Percentiles rank a stretch among this genome's conserved stretches.
Evolutionary conservation across 2,113 vertebrate genomes (phyloP).

Genomic region (Anolis carolinensis): DNA sequence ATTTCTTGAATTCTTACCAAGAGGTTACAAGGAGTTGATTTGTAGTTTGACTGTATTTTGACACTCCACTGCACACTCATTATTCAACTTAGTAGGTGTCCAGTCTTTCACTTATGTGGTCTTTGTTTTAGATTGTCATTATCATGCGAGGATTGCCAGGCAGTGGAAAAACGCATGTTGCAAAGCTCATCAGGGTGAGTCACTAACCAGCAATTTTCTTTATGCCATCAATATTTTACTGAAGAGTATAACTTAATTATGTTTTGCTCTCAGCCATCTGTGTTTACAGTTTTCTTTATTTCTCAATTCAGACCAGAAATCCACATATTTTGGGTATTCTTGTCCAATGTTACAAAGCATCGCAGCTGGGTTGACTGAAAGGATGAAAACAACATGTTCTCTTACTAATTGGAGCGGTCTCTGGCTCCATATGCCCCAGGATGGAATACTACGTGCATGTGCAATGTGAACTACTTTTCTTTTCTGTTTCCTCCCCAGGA

Average conservation of each 20-base stretch:
- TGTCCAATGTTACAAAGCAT: not conserved
- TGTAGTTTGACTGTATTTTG: too few species aligned
- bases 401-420: not conserved
- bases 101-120: not conserved
- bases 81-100: not conserved
- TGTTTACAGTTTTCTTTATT: not conserved
- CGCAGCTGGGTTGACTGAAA: not conserved
- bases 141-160: slow-evolving; percentile 98
- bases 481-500: slow-evolving; percentile 78
- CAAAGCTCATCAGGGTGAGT: slow-evolving; percentile 96
- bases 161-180: slow-evolving; percentile 98
- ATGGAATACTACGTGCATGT: slow-evolving; percentile 1
- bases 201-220: not conserved
- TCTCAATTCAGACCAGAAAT: not conserved
- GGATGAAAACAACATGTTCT: not conserved
- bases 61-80: not conserved
- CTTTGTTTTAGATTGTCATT: slow-evolving; percentile 91
- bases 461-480: not conserved
- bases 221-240: not conserved
- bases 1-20: not conserved
- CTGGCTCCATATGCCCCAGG: not conserved
- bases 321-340: not conserved
- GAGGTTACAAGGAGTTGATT: too few species aligned
- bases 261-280: not conserved
- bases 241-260: not conserved